Evolutionary conservation across 92 coral and sea anemone species (phyloP).

Genomic region (Heliopora coerulea): DNA sequence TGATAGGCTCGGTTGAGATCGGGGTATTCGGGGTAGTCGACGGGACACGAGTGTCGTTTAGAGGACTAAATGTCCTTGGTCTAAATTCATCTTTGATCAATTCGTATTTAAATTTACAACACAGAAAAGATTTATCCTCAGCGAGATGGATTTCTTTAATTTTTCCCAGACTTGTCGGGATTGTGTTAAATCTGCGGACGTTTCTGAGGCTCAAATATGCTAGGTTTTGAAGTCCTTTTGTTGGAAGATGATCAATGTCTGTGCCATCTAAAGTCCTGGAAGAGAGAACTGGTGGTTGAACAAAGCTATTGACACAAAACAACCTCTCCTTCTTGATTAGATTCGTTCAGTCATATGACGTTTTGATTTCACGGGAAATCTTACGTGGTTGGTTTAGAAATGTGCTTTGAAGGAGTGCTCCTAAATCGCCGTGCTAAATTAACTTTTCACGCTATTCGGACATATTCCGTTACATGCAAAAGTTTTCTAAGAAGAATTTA

Average conservation of each 20-base stretch:
- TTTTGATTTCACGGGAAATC: too few relatives aligned
- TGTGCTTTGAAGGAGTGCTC: too few relatives aligned
- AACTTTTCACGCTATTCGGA: too few relatives aligned
- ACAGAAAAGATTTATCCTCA: slow-evolving; percentile 75
- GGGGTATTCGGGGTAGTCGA: not conserved
- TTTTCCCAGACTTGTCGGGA: slow-evolving; percentile 58
- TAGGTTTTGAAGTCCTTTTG: slow-evolving; percentile 65
- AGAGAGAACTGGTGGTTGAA: too few relatives aligned
- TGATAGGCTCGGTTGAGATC: slow-evolving; percentile 26
- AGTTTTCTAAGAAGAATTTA: too few relatives aligned
- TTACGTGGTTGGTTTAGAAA: too few relatives aligned
- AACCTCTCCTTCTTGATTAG: too few relatives aligned
- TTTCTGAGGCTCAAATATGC: slow-evolving; percentile 46
- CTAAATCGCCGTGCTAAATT: too few relatives aligned
- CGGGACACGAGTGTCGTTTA: not conserved
- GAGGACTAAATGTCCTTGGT: slow-evolving; percentile 14
- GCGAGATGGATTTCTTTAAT: slow-evolving; percentile 63
- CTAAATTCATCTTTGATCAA: not conserved
- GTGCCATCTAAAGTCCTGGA: slow-evolving; percentile 68
- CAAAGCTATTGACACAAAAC: too few relatives aligned
- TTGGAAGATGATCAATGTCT: slow-evolving; percentile 65
- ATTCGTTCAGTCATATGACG: too few relatives aligned
- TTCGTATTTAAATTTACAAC: slow-evolving; percentile 63
- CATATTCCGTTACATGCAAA: too few relatives aligned
- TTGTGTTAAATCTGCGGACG: slow-evolving; percentile 65